Conservation (phyloP, 2,113 vertebrate species). For the Phrynosoma blainvillii region DNA sequence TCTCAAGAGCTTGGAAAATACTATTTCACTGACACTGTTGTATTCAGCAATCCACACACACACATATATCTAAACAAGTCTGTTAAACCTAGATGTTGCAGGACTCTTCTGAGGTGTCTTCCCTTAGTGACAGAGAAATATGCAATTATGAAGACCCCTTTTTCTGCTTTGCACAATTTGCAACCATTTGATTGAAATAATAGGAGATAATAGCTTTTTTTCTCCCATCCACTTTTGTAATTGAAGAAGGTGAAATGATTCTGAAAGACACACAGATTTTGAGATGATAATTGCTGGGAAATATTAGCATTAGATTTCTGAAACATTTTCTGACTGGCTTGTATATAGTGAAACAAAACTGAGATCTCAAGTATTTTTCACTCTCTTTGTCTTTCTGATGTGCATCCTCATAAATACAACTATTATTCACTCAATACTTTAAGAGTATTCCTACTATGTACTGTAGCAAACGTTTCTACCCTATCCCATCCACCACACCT, state of each 20-base stretch:
- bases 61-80: not conserved
- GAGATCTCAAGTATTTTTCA: not conserved
- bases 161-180: conserved; percentile 3
- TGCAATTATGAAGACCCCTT: not conserved
- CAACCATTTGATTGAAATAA: not conserved
- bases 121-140: not conserved
- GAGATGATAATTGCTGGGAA: not conserved
- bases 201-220: not conserved
- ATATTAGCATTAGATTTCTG: not conserved
- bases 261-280: conserved; percentile 12
- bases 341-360: not conserved
- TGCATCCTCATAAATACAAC: no score
- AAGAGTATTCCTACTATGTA: no score
- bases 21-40: no score
- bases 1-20: no score
- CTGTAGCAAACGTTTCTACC: no score
- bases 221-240: not conserved
- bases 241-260: conserved; percentile 1
- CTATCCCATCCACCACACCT: no score
- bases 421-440: no score
- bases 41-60: not conserved
- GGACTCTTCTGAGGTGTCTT: not conserved
- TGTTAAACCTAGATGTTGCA: not conserved
- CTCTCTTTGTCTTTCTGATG: not conserved
- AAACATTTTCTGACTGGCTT: not conserved